These are phyloP conservation scores for Trissolcus basalis DNA, from an alignment of 1,140 invertebrate species.

Conservation along the genomic window DNA sequence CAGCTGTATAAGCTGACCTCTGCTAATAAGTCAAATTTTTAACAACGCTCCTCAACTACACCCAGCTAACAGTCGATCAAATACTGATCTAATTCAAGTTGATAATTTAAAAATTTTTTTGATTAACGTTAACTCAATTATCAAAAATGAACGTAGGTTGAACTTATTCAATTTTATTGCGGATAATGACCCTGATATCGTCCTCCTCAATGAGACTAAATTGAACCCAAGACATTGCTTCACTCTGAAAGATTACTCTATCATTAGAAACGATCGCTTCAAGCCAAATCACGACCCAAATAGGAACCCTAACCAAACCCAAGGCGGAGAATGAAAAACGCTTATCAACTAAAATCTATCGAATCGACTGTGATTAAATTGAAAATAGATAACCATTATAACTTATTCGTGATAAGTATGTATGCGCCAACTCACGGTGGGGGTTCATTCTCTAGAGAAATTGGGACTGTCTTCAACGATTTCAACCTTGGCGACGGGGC, in stretches of 20 bases:
- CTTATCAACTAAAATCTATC: too few relatives aligned
- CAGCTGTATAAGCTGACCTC: too few relatives aligned
- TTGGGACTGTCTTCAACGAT: too few relatives aligned
- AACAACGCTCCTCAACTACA: too few relatives aligned
- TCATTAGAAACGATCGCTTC: slow-evolving; percentile 25
- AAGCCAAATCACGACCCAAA: neutral
- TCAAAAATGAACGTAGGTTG: slow-evolving; percentile 16
- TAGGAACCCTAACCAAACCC: slow-evolving; percentile 2
- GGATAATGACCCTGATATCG: slow-evolving; percentile 17
- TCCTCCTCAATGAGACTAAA: slow-evolving; percentile 33
- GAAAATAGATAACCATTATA: neutral
- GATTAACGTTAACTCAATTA: slow-evolving; percentile 44
- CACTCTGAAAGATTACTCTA: slow-evolving; percentile 13
- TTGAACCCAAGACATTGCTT: slow-evolving; percentile 20
- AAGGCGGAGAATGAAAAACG: slow-evolving; percentile 1
- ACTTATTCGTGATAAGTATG: too few relatives aligned
- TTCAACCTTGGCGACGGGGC: too few relatives aligned
- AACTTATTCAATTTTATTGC: slow-evolving; percentile 12
- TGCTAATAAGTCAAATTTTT: too few relatives aligned
- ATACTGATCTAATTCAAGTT: too few relatives aligned
- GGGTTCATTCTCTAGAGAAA: too few relatives aligned
- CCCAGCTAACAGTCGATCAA: too few relatives aligned
- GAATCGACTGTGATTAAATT: slow-evolving; percentile 5
- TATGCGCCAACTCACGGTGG: too few relatives aligned
- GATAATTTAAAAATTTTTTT: slow-evolving; percentile 29